Evolutionary conservation across 2,113 vertebrate species (phyloP).

Genomic region (Prionailurus bengalensis): DNA sequence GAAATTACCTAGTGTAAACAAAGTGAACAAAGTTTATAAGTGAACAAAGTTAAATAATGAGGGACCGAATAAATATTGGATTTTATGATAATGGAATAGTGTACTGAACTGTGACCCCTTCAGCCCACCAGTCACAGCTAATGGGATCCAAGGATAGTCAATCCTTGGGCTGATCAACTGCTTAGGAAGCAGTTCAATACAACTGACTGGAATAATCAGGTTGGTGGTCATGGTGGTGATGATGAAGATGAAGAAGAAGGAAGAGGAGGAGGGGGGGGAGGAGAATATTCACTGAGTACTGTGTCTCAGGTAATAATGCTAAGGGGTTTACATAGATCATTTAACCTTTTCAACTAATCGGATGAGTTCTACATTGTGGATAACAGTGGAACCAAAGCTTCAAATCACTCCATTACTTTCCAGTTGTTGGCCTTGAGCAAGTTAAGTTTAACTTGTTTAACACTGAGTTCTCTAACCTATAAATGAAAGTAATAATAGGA

Average conservation of each 20-base stretch:
- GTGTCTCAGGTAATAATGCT: neutral
- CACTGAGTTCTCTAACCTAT: neutral
- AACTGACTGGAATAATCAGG: neutral
- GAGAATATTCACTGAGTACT: neutral
- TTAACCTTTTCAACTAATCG: neutral
- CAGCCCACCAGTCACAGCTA: neutral
- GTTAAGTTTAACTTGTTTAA: neutral
- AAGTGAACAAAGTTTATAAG: neutral
- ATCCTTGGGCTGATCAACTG: neutral
- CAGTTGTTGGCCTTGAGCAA: neutral
- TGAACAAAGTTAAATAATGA: constrained; percentile 32
- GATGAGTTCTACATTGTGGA: neutral
- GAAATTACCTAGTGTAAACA: neutral
- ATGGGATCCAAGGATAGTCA: neutral
- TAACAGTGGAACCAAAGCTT: neutral
- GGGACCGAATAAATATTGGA: neutral
- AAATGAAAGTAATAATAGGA: constrained; percentile 12
- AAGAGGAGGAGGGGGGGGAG: too few relatives aligned
- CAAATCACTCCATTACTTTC: neutral
- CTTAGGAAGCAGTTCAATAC: neutral
- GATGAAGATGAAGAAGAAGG: neutral
- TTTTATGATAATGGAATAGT: neutral
- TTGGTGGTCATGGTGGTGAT: neutral
- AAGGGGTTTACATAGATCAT: neutral
- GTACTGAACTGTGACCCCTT: neutral